Evolutionary conservation across 2,797 vertebrate species (phyloP).

Genomic region (Dermochelys coriacea): DNA sequence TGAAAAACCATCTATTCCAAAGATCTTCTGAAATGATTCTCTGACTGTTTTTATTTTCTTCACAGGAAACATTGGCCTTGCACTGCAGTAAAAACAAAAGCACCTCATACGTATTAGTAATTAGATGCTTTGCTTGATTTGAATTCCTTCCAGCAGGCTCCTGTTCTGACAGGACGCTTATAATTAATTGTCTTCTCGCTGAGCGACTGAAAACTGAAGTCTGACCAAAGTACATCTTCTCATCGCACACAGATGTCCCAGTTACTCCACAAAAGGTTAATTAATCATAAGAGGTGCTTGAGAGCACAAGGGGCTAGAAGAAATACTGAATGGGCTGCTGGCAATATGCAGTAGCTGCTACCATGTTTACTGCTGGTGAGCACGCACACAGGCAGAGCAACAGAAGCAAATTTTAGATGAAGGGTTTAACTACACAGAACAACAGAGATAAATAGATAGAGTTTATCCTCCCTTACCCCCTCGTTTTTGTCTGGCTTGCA

Average conservation of each 20-base stretch:
- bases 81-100: not conserved
- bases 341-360: slow-evolving; percentile 35
- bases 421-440: not conserved
- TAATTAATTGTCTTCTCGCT: slow-evolving; percentile 65
- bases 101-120: slow-evolving; percentile 44
- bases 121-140: slow-evolving; percentile 50
- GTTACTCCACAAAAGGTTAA: slow-evolving; percentile 58
- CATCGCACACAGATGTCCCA: slow-evolving; percentile 55
- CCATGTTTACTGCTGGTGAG: slow-evolving; percentile 18
- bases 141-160: slow-evolving; percentile 54
- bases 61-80: not conserved
- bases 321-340: slow-evolving; percentile 33
- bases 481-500: not conserved
- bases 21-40: not conserved
- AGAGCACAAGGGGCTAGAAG: slow-evolving; percentile 44
- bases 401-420: not conserved
- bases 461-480: not conserved
- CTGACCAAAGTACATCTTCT: slow-evolving; percentile 45
- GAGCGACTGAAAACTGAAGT: slow-evolving; percentile 52
- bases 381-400: not conserved
- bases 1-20: not conserved
- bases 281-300: slow-evolving; percentile 57
- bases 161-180: slow-evolving; percentile 40
- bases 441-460: slow-evolving; percentile 16
- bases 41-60: slow-evolving; percentile 11